Base-by-base conservation (phyloP, 1,140 invertebrate species). In the Latrodectus geometricus region DNA sequence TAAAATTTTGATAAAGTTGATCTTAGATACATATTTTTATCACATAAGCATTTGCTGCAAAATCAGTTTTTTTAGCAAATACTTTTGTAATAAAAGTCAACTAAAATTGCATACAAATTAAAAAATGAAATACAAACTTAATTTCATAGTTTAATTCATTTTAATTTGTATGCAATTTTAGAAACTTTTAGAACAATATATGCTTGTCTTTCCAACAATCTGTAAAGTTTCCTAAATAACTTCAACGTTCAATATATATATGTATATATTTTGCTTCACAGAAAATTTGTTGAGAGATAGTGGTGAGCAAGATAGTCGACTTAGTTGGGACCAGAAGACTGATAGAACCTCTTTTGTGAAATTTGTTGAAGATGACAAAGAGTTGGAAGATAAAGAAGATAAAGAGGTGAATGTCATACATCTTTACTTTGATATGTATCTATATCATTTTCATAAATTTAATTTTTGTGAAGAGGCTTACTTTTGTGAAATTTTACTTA, bases 311-410 rank as follows among this genome's bases (percentile, higher is more conserved):
- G 87, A 88, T 68, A 89, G 85, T 56, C 52, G 87, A 0, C n/a
- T 86, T 89, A 90, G 82, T 73, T 87, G 89, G 89, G 85, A 87
- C 70, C 77, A 87, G 61, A 84, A 87, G 72, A 61, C 49, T 23
- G 78, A 88, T 54, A 68, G 90, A 87, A 83, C 88, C 66, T 89
- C 89, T 86, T 86, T 95, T 8, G 96, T 98, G 88, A 97, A 97
- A 91, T 97, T 98, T 91, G 95, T 94, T 52, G 96, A 97, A 90
- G 91, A 92, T 21, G 86, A 79, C 21, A 87, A 86, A 70, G 88
- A 82, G 65, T 15, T 86, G 0, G 74, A 77, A 52, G 88, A 88
- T 50, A 77, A 88, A 66, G 89, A 90, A 54, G 88, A 89, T 8
- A 87, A 82, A 23, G 87, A 88, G 74, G 84, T 87, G 68, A 66